Evolutionary conservation across 2,888 invertebrate genomes (phyloP).

Genomic region (Eubasilissa splendida): DNA sequence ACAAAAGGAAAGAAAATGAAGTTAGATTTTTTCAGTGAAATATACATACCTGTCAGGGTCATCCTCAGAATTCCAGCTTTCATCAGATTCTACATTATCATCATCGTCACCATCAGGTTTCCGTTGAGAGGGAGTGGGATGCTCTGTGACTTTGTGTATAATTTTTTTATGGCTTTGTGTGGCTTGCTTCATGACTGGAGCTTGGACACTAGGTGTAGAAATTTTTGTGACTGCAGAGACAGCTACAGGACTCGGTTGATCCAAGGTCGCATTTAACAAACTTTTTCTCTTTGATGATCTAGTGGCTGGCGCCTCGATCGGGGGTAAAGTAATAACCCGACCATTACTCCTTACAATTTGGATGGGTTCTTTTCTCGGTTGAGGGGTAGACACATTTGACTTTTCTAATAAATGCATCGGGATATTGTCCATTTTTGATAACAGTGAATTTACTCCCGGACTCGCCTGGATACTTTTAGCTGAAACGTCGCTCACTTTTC

Average conservation of each 20-base stretch:
- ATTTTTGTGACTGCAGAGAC: conserved; percentile 59
- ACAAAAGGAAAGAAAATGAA: too few relatives aligned
- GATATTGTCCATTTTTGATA: not conserved
- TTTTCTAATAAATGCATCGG: not conserved
- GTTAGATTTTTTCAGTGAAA: not conserved
- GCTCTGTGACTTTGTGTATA: conserved; percentile 20
- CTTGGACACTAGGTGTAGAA: conserved; percentile 60
- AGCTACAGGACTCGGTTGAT: conserved; percentile 18
- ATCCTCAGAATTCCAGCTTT: conserved; percentile 87
- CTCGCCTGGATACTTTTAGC: conserved; percentile 26
- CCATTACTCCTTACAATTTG: conserved; percentile 84
- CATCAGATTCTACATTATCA: conserved; percentile 74
- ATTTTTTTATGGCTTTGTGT: conserved; percentile 57
- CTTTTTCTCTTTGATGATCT: conserved; percentile 80
- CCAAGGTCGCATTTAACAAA: conserved; percentile 61
- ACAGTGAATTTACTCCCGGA: conserved; percentile 9
- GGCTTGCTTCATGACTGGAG: conserved; percentile 57
- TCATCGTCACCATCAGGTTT: conserved; percentile 63
- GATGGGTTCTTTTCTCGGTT: conserved; percentile 73
- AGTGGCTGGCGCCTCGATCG: conserved; percentile 88
- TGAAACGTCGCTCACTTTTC: conserved; percentile 63
- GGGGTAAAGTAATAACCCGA: conserved; percentile 83
- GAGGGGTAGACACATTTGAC: not conserved
- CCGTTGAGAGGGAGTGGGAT: conserved; percentile 54
- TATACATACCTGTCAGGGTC: conserved; percentile 83